A percentile compares a stretch with the other conserved stretches of the same genome.
Conservation (phyloP, 2,797 vertebrate species). For the Characodon lateralis region DNA sequence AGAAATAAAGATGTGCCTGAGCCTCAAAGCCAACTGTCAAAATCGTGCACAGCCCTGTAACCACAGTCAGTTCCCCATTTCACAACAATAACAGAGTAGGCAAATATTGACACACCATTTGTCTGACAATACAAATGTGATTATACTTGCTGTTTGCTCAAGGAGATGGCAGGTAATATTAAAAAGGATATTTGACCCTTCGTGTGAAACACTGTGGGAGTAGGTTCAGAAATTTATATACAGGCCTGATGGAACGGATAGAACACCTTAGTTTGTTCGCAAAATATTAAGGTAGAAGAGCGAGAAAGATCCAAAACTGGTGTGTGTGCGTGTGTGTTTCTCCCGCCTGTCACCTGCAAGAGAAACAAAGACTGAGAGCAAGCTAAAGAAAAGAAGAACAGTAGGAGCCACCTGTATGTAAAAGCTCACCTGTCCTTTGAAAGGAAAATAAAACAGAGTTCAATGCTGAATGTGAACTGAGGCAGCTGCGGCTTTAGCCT, state of each 20-base stretch:
- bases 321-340: not conserved
- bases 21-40: slow-evolving; percentile 67
- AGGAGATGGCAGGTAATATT: slow-evolving; percentile 74
- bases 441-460: slow-evolving; percentile 2
- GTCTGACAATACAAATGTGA: slow-evolving; percentile 77
- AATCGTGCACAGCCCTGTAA: slow-evolving; percentile 60
- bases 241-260: slow-evolving; percentile 26
- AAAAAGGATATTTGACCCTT: slow-evolving; percentile 50
- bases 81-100: slow-evolving; percentile 76
- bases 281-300: slow-evolving; percentile 39
- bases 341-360: slow-evolving; percentile 48
- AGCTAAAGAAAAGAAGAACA: slow-evolving; percentile 24
- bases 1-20: slow-evolving; percentile 15
- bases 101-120: slow-evolving; percentile 82
- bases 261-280: slow-evolving; percentile 44
- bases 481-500: slow-evolving; percentile 44
- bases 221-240: slow-evolving; percentile 6
- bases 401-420: slow-evolving; percentile 64
- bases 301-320: slow-evolving; percentile 16
- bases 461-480: slow-evolving; percentile 28
- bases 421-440: slow-evolving; percentile 59
- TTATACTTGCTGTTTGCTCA: slow-evolving; percentile 78
- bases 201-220: slow-evolving; percentile 26
- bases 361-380: slow-evolving; percentile 40
- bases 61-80: slow-evolving; percentile 70